Base-by-base conservation (phyloP, 2,797 vertebrate species). In the Coranthus polyacanthus region DNA sequence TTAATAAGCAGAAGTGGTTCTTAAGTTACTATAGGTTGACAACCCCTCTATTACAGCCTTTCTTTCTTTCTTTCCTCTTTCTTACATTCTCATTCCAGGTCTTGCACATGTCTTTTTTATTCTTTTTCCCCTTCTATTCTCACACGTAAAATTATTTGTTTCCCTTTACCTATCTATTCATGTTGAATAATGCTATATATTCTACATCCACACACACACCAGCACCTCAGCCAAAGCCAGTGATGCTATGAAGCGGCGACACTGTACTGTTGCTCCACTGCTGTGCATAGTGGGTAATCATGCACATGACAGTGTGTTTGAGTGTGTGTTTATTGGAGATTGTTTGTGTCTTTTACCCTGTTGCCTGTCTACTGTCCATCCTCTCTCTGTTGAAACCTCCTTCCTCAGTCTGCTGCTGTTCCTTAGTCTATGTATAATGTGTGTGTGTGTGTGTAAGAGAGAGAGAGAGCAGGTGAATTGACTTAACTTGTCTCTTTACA, bases 301-400 rank as follows among this genome's bases (percentile, higher is more conserved):
- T 54, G 49, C 70, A 79, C 41, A 20, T 59, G 58, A 73, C 47
- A 46, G 29, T 37, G 18, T 49, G 51, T 54, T 44, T 65, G 57
- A 54, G 29, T 72, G 13, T 47, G 26, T 22, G 46, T 53, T 54
- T 69, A 53, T 73, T 63, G 82, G 59, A 60, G 50, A 69, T 45
- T 82, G 62, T 86, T 78, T 81, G 56, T 78, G 80, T 79, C 73
- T 71, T 74, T 74, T 78, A 29, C 73, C 65, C 68, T 72, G 57
- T 60, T 51, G 62, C 37, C 38, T 63, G 83, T 88, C 78, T 85
- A 44, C 56, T 46, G 70, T 77, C 72, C 80, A 81, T 86, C 83
- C 80, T 87, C 65, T 73, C 50, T 56, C 12, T 20, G 12, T 62
- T 54, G 34, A 50, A 65, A 45, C 69, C 49, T 60, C 42, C 68